Evolutionary conservation across 2,797 vertebrate genomes (phyloP).

Genomic region (Oceanodroma leucorhoa): DNA sequence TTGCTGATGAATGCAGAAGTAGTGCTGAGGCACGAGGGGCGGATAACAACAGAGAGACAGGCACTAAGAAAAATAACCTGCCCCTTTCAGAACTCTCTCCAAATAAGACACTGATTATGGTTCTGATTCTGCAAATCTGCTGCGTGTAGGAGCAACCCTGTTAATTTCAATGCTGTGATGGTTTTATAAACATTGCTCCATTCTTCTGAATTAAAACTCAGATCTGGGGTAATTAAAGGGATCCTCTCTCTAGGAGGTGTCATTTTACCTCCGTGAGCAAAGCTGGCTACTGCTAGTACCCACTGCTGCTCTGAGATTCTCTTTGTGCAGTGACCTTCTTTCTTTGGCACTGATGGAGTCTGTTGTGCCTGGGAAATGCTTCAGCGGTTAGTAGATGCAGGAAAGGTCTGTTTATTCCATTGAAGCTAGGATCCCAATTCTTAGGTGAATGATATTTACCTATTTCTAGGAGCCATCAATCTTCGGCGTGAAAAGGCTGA

Average conservation of each 20-base stretch:
- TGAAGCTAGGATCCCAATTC: not conserved
- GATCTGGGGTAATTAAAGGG: not conserved
- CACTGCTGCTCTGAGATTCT: not conserved
- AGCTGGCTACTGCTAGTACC: not conserved
- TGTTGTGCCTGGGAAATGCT: conserved; percentile 1
- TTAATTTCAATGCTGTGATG: not conserved
- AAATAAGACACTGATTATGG: not conserved
- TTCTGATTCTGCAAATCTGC: not conserved
- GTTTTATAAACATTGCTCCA: not conserved
- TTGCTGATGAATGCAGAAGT: conserved; percentile 67
- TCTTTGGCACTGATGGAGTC: not conserved
- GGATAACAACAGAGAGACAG: not conserved
- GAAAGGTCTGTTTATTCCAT: conserved; percentile 37
- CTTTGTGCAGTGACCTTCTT: not conserved
- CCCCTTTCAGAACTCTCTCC: not conserved
- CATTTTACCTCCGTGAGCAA: not conserved
- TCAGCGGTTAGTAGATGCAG: not conserved
- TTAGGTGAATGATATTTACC: conserved; percentile 45
- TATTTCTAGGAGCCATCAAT: conserved; percentile 54
- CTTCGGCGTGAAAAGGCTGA: conserved; percentile 43
- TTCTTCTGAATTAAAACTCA: conserved; percentile 19
- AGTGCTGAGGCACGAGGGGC: conserved; percentile 26
- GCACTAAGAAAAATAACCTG: not conserved
- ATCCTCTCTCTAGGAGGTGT: not conserved
- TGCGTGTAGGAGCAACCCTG: not conserved